Evolutionary conservation across 2,888 invertebrate genomes (phyloP).

Genomic region (Thymelicus acteon): DNA sequence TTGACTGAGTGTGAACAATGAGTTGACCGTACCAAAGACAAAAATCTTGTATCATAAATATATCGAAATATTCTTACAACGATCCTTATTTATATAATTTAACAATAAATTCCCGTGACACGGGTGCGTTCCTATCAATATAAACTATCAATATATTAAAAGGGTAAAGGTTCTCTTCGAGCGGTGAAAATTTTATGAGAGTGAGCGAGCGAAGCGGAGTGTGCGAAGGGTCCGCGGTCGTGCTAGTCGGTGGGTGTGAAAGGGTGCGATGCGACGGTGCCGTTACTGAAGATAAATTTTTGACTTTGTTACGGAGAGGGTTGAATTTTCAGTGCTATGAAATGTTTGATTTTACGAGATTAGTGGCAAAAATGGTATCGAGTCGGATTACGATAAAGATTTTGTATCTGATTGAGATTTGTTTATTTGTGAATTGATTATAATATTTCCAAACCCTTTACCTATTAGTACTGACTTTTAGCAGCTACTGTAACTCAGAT

Average conservation of each 20-base stretch:
- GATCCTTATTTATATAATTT: conserved; percentile 4
- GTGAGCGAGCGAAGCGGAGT: conserved; percentile 3
- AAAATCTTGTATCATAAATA: not conserved
- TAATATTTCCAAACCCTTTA: no score
- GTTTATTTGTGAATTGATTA: no score
- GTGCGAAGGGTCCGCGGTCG: not conserved
- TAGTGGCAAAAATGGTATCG: not conserved
- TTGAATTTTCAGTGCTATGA: not conserved
- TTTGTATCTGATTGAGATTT: not conserved
- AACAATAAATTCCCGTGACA: conserved; percentile 20
- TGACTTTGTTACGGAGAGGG: conserved; percentile 1
- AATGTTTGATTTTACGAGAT: conserved; percentile 1
- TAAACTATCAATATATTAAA: conserved; percentile 47
- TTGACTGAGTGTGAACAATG: not conserved
- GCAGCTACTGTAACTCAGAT: no score
- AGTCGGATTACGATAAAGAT: not conserved
- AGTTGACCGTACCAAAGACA: not conserved
- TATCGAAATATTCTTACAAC: conserved; percentile 1
- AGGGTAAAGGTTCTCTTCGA: conserved; percentile 40
- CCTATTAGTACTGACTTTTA: no score
- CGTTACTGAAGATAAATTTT: conserved; percentile 16
- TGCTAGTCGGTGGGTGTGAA: not conserved
- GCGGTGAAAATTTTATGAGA: conserved; percentile 30
- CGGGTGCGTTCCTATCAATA: conserved; percentile 28
- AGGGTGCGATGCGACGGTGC: not conserved